phyloP scores from a whole-genome alignment of 2,888 invertebrate genomes.

The Pediacus dermestoides region DNA sequence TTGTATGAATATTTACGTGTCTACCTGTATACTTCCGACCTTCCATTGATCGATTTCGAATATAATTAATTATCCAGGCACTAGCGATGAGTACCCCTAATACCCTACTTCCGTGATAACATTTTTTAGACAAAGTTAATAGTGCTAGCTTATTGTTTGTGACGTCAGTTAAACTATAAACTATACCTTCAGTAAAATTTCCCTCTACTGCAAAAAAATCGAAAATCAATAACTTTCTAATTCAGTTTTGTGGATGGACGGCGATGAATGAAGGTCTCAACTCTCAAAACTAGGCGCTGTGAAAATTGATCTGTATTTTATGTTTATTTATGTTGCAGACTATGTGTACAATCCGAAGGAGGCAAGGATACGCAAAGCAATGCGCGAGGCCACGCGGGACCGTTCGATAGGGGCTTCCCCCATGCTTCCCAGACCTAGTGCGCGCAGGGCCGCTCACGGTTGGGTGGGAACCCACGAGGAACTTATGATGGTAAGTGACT shows the following conservation, averaged over 20 bases:
- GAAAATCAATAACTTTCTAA: too few species aligned
- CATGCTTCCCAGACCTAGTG: conserved; percentile 56
- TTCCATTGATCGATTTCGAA: conserved; percentile 37
- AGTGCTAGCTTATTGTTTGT: too few species aligned
- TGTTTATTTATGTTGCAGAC: conserved; percentile 48
- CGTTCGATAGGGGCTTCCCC: conserved; percentile 53
- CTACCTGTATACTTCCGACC: conserved; percentile 30
- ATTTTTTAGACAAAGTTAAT: conserved; percentile 10
- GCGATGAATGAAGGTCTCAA: too few species aligned
- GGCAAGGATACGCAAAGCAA: conserved; percentile 58
- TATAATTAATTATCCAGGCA: conserved; percentile 13
- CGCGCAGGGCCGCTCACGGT: conserved; percentile 47
- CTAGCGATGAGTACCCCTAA: conserved; percentile 17
- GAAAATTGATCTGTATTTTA: too few species aligned
- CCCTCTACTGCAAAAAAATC: too few species aligned
- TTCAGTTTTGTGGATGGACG: too few species aligned
- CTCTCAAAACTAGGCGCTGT: too few species aligned
- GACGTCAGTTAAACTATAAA: too few species aligned
- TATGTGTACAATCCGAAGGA: conserved; percentile 64
- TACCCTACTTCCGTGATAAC: conserved; percentile 17
- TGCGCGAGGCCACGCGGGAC: conserved; percentile 52
- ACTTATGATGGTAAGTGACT: conserved; percentile 42
- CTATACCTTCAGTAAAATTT: too few species aligned
- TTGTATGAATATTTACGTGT: conserved; percentile 19
- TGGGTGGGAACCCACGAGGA: conserved; percentile 42